Evolutionary conservation across 2,888 invertebrate species (phyloP).

Genomic region (Zeuzera pyrina): DNA sequence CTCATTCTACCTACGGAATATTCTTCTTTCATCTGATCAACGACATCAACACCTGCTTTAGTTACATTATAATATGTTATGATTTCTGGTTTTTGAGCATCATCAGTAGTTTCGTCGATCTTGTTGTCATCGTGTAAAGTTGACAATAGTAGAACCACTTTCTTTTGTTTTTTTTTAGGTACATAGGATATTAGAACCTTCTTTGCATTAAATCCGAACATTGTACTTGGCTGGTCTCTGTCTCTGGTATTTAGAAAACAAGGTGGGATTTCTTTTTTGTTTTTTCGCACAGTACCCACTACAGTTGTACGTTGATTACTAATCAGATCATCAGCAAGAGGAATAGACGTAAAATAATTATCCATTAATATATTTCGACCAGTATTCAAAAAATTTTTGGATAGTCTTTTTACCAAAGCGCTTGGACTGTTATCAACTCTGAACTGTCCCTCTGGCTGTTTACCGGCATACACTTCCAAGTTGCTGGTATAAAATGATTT

Average conservation of each 20-base stretch:
- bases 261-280: slow-evolving; percentile 13
- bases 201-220: too few species aligned
- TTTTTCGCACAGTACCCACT: too few species aligned
- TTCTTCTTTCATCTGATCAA: slow-evolving; percentile 23
- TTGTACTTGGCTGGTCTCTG: too few species aligned
- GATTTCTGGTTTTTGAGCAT: slow-evolving; percentile 17
- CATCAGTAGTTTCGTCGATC: slow-evolving; percentile 15
- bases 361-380: slow-evolving; percentile 14
- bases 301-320: too few species aligned
- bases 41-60: slow-evolving; percentile 24
- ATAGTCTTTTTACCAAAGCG: slow-evolving; percentile 9
- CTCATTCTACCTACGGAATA: slow-evolving; percentile 22
- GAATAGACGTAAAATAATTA: slow-evolving; percentile 15
- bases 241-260: slow-evolving; percentile 8
- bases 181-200: slow-evolving; percentile 18
- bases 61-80: slow-evolving; percentile 22
- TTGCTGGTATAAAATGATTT: slow-evolving; percentile 13
- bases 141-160: slow-evolving; percentile 19
- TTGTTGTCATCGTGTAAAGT: slow-evolving; percentile 15
- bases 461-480: slow-evolving; percentile 14
- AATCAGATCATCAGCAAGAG: slow-evolving; percentile 10
- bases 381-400: slow-evolving; percentile 9
- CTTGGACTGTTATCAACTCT: slow-evolving; percentile 10
- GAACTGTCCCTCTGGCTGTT: slow-evolving; percentile 13
- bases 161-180: slow-evolving; percentile 18